Conservation (phyloP, 2,888 invertebrate species). For the Bombyx huttoni region DNA sequence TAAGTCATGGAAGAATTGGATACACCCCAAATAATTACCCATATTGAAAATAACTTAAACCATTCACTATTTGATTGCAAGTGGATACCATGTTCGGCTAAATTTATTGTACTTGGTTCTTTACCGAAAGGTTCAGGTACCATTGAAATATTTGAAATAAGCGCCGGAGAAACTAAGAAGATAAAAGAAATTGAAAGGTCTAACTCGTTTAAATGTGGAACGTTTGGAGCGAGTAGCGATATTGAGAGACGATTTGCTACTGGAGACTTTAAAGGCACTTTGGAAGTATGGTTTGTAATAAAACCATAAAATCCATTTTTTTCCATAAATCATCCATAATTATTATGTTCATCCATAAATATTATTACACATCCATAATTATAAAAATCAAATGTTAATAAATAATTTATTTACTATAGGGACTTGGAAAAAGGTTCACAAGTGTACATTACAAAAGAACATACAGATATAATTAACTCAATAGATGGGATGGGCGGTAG, state of each 20-base stretch:
- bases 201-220: conserved; percentile 92
- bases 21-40: conserved; percentile 92
- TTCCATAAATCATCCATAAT: too few species aligned
- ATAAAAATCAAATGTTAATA: too few species aligned
- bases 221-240: conserved; percentile 90
- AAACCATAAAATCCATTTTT: background rate
- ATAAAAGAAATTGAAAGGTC: conserved; percentile 83
- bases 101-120: conserved; percentile 90
- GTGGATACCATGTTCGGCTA: conserved; percentile 96
- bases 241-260: conserved; percentile 88
- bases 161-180: conserved; percentile 78
- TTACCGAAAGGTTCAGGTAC: conserved; percentile 89
- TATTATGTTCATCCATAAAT: too few species aligned
- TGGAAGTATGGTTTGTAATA: conserved; percentile 82
- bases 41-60: conserved; percentile 84
- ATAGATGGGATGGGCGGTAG: conserved; percentile 93
- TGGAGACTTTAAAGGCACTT: conserved; percentile 89
- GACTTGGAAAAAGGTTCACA: conserved; percentile 84
- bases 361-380: too few species aligned
- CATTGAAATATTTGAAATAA: conserved; percentile 85
- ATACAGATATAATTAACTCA: conserved; percentile 88
- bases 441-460: conserved; percentile 83
- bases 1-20: conserved; percentile 54
- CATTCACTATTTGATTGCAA: conserved; percentile 93
- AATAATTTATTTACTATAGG: conserved; percentile 53